phyloP scores from a whole-genome alignment of 2,888 invertebrate genomes.

The Drosophila prostipennis region DNA sequence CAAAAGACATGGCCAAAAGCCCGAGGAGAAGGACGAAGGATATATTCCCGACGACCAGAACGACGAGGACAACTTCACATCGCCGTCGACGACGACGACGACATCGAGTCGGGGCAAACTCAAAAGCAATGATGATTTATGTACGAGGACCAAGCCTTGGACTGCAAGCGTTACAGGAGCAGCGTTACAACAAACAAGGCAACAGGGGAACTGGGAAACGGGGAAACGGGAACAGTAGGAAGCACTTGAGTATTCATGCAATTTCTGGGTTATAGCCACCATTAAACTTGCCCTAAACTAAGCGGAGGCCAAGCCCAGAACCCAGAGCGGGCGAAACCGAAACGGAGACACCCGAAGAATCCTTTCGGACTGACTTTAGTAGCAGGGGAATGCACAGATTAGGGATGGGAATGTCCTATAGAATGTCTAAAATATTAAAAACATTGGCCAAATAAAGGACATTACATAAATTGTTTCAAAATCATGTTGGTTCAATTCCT shows the following conservation, averaged over 20 bases:
- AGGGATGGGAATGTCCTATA: slow-evolving; percentile 17
- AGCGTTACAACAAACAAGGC: slow-evolving; percentile 1
- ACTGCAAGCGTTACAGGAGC: slow-evolving; percentile 40
- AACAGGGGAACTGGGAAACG: not conserved
- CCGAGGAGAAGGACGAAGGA: slow-evolving; percentile 17
- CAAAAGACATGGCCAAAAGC: slow-evolving; percentile 55
- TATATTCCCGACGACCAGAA: not conserved
- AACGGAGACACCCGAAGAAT: slow-evolving; percentile 25
- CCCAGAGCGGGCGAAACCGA: slow-evolving; percentile 3
- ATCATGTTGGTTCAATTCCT: no score
- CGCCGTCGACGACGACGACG: slow-evolving; percentile 51
- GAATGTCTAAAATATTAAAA: slow-evolving; percentile 12
- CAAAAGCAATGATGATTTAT: slow-evolving; percentile 78
- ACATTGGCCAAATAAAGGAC: not conserved
- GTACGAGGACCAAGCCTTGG: slow-evolving; percentile 65
- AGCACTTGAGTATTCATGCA: slow-evolving; percentile 78
- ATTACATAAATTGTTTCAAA: not conserved
- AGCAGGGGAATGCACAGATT: slow-evolving; percentile 22
- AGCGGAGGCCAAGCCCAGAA: slow-evolving; percentile 29
- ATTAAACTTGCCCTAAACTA: slow-evolving; percentile 71
- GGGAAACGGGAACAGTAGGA: slow-evolving; percentile 22
- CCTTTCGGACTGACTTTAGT: slow-evolving; percentile 18
- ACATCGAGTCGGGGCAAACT: slow-evolving; percentile 57
- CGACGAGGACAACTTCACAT: slow-evolving; percentile 21
- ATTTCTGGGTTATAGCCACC: slow-evolving; percentile 77